Base-by-base conservation (phyloP, 1,140 invertebrate species). In the Dreissena rostriformis region DNA sequence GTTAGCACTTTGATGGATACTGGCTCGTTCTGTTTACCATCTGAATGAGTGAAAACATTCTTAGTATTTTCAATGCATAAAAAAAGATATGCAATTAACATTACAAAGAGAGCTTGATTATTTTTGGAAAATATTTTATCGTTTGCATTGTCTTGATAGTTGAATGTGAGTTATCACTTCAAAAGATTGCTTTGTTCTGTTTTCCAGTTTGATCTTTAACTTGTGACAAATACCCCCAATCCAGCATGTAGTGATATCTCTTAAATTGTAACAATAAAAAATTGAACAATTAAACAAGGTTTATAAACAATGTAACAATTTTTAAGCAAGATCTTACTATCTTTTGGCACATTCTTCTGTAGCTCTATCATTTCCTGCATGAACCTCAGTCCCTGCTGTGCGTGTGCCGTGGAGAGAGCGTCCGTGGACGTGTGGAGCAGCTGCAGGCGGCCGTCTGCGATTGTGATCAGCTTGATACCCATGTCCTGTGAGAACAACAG, bases 341-440 rank as follows among this genome's bases (percentile, higher is more conserved):
- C 90, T 26, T 86, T 85, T 63, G 90, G 85, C 29, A 96, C 96
- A 80, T 95, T 93, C 90, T 97, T 97, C 52, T 97, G 97, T 65
- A 98, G 93, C 93, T 98, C 97, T 12, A 98, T 95, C 97, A 99
- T 99, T 94, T 99, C 98, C 90, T 98, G 97, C 97, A 99, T 99
- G 90, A 99, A 99, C 49, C 97, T 94, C 28, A 98, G 92, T 0
- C 98, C 98, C 94, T 99, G 97, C 91, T 98, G 96, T 1, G 97
- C 98, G 91, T 98, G 96, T 86, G 96, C 95, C 17, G 96, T 94
- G 67, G 96, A 96, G 91, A 96, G 96, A 15, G 98, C 98, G 86
- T 94, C 93, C 17, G 93, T 91, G 10, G 94, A 90, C 29, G 94
- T 93, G 91, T 99, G 98, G 19, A 98, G 95, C 26, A 99, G 94